A percentile compares a stretch with the other conserved stretches of the same genome.
phyloP scores from a whole-genome alignment of 2,113 vertebrate genomes.

The Sturnira hondurensis region DNA sequence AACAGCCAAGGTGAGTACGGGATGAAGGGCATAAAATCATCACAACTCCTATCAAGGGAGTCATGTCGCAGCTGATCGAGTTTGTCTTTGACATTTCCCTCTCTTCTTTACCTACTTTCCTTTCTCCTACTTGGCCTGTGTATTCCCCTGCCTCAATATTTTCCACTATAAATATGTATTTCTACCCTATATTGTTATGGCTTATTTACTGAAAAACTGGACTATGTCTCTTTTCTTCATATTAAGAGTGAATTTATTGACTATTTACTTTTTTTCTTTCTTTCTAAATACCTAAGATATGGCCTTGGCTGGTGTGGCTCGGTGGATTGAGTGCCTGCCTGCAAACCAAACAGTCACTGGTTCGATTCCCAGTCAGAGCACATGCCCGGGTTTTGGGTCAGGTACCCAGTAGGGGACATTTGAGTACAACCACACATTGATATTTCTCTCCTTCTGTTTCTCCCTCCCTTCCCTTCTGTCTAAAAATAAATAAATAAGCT shows the following conservation, averaged over 20 bases:
- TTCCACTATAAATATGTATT: neutral
- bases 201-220: neutral
- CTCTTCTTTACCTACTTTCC: neutral
- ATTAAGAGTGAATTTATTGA: neutral
- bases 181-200: neutral
- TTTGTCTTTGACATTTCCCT: neutral
- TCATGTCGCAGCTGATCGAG: neutral
- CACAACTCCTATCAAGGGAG: neutral
- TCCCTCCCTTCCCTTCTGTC: no score
- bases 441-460: no score
- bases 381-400: no score
- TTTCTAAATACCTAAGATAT: neutral
- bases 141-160: neutral
- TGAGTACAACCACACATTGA: no score
- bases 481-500: no score
- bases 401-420: no score
- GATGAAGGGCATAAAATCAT: neutral
- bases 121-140: neutral
- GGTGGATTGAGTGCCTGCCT: no score
- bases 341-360: no score
- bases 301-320: no score
- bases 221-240: neutral
- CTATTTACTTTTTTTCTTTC: neutral
- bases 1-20: neutral
- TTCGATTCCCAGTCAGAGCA: no score